Conservation (phyloP, 2,797 vertebrate genomes). For the Channallabes apus region DNA sequence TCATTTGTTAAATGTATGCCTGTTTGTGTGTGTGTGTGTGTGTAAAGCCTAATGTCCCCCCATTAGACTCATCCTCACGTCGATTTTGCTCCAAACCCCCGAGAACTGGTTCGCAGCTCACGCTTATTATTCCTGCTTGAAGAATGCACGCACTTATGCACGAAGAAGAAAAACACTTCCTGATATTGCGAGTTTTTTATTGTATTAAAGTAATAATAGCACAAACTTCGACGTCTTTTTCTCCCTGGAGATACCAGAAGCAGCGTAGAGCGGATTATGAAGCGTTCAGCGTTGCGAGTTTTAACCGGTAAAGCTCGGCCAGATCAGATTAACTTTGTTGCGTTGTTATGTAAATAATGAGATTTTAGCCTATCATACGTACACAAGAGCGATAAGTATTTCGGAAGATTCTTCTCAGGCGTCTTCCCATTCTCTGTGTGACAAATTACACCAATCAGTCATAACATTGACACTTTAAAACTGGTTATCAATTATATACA, state of each 20-base stretch:
- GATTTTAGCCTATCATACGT: background rate
- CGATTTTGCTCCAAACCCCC: background rate
- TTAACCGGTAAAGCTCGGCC: background rate
- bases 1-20: conserved; percentile 2
- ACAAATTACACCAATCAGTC: too few species aligned
- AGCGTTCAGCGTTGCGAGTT: background rate
- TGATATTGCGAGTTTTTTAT: background rate
- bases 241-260: background rate
- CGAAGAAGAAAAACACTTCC: background rate
- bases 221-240: background rate
- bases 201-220: background rate
- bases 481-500: too few species aligned
- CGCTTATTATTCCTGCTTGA: background rate
- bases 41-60: background rate
- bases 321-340: background rate
- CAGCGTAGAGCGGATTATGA: background rate
- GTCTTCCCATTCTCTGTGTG: background rate
- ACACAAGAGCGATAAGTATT: background rate
- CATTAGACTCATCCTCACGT: background rate
- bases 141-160: background rate
- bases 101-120: background rate
- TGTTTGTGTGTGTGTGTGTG: conserved; percentile 6
- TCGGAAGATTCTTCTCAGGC: background rate
- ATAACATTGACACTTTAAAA: too few species aligned
- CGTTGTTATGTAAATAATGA: background rate